These are phyloP conservation scores for Eublepharis macularius DNA, from an alignment of 2,113 vertebrate species.

Conservation along the genomic window DNA sequence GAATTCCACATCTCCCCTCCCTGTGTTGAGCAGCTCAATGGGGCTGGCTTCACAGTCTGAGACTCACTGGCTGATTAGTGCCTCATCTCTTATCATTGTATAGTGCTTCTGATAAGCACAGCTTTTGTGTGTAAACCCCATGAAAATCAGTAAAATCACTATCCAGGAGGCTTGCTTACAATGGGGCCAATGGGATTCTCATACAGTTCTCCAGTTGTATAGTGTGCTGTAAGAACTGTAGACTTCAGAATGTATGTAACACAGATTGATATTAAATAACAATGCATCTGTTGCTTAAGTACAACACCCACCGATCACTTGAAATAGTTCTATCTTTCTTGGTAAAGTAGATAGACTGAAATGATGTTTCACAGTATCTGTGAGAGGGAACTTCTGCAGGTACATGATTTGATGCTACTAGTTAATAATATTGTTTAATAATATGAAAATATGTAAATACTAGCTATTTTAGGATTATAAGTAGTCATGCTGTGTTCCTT, in stretches of 20 bases:
- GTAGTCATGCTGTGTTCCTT: neutral
- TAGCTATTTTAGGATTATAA: conserved; percentile 18
- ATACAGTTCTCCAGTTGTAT: neutral
- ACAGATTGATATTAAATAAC: neutral
- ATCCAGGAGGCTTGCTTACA: neutral
- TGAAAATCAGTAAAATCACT: neutral
- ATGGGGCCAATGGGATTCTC: neutral
- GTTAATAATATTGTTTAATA: conserved; percentile 23
- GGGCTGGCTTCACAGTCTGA: neutral
- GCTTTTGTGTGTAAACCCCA: neutral
- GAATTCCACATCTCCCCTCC: neutral
- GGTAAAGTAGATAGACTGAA: neutral
- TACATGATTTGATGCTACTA: conserved; percentile 55
- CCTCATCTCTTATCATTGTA: neutral
- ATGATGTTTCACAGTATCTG: neutral
- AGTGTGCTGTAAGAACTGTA: neutral
- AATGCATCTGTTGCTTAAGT: accelerated
- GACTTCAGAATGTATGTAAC: neutral
- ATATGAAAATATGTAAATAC: conserved; percentile 35
- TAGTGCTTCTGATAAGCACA: neutral
- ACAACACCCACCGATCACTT: neutral
- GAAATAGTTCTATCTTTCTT: neutral
- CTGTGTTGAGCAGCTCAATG: neutral
- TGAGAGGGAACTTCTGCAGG: conserved; percentile 31
- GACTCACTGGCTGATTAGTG: neutral